Base-by-base conservation (phyloP, 2,888 invertebrate genomes). In the Athetis lepigone region DNA sequence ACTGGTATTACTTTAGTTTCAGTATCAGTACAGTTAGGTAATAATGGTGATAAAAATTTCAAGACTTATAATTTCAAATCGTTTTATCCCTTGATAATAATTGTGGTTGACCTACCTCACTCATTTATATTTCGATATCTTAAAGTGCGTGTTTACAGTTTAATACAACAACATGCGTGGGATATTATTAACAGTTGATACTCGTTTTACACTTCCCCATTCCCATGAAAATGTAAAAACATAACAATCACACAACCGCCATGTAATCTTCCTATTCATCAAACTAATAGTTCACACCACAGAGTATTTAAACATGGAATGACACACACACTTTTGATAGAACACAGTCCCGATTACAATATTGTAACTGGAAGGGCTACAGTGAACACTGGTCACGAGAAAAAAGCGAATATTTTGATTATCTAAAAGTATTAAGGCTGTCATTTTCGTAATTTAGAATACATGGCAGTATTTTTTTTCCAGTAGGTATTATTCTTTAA, bases 211-310 rank as follows among this genome's bases (percentile, higher is more conserved):
- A 61, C 54, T 36, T 19, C 13, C 46, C 11, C n/a, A 21, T 57
- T 59, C 33, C 4, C 37, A 43, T 40, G 64, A 25, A 66, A 61
- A 54, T n/a, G 7, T 40, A 51, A 55, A 43, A 67, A 54, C 33
- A 49, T 56, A 40, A 49, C 54, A 43, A 57, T 61, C 61, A 42
- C 4, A 42, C 25, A 59, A 56, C 37, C 19, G 11, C 19, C 25
- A 13, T 46, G 46, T 74, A 54, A 68, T 65, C 60, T 55, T 59
- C 51, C 42, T 25, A 19, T 57, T 67, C 61, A 69, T 77, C 59
- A 61, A 51, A 59, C 56, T 61, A 72, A 63, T 59, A 67, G 77
- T 75, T 73, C 69, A 77, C 57, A 63, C 58, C 75, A 70, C 56
- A 16, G 72, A 59, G 6, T 47, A 51, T 23, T 27, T 19, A 65